Evolutionary conservation across 2,113 vertebrate species (phyloP).

Genomic region (Lipotes vexillifer): DNA sequence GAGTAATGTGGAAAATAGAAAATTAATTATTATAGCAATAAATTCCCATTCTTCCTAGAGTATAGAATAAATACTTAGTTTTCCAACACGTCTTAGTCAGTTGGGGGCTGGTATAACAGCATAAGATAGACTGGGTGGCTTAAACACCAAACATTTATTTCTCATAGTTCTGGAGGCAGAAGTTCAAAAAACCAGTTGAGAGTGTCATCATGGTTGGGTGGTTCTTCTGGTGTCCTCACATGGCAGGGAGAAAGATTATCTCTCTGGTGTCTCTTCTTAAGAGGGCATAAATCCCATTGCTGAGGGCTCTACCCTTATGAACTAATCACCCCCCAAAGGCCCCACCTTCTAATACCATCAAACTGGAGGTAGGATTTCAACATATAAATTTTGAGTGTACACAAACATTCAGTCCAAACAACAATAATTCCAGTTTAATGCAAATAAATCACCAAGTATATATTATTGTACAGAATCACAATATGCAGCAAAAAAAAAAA

Average conservation of each 20-base stretch:
- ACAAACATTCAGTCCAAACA: no score
- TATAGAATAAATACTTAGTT: not conserved
- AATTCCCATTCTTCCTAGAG: not conserved
- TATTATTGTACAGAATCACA: not conserved
- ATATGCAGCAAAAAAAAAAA: not conserved
- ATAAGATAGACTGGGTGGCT: not conserved
- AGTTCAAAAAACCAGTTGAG: not conserved
- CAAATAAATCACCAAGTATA: not conserved
- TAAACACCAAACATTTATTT: not conserved
- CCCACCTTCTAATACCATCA: no score
- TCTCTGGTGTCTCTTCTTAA: no score
- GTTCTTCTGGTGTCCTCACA: not conserved
- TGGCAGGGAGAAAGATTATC: not conserved
- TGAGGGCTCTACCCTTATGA: no score
- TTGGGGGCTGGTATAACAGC: not conserved
- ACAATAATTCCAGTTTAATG: not conserved
- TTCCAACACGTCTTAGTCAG: not conserved
- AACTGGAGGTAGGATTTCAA: no score
- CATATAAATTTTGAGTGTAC: no score
- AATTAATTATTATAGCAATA: not conserved
- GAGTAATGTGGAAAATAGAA: not conserved
- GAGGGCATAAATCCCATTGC: no score
- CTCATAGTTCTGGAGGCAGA: not conserved
- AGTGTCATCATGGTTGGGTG: not conserved
- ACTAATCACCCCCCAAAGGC: no score